Evolutionary conservation across 2,888 invertebrate species (phyloP).

Genomic region (Petrolisthes manimaculis): DNA sequence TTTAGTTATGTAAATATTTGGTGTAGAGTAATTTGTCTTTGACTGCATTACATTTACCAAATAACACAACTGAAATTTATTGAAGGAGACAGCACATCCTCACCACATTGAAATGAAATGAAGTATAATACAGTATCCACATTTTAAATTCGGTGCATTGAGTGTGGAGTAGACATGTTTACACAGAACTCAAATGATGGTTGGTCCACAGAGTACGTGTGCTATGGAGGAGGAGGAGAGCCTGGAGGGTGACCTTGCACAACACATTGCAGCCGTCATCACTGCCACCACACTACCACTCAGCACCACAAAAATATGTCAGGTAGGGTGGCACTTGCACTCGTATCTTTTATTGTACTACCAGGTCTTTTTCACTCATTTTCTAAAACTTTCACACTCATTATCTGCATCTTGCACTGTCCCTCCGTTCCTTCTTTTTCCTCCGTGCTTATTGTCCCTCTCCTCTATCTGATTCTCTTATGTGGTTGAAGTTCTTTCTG

Average conservation of each 20-base stretch:
- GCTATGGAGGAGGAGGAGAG: conserved; percentile 47
- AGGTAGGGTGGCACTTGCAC: conserved; percentile 1
- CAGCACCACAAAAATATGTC: conserved; percentile 23
- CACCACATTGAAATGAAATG: not conserved
- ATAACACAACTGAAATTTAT: no score
- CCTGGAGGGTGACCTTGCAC: conserved; percentile 37
- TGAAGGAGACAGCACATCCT: no score
- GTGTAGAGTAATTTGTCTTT: no score
- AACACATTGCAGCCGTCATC: conserved; percentile 32
- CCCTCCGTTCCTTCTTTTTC: not conserved
- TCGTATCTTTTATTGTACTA: not conserved
- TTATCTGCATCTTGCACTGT: not conserved
- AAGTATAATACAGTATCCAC: not conserved
- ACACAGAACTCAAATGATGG: not conserved
- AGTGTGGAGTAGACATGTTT: not conserved
- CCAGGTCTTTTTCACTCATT: no score
- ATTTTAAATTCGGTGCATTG: not conserved
- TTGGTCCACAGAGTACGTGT: conserved; percentile 35
- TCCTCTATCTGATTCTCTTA: not conserved
- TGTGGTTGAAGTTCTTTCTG: no score
- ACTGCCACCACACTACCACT: conserved; percentile 33
- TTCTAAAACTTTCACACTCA: not conserved
- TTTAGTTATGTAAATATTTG: no score
- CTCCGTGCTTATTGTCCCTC: not conserved
- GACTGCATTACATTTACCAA: no score